Evolutionary conservation across 2,113 vertebrate species (phyloP).

Genomic region (Eulemur macaco): DNA sequence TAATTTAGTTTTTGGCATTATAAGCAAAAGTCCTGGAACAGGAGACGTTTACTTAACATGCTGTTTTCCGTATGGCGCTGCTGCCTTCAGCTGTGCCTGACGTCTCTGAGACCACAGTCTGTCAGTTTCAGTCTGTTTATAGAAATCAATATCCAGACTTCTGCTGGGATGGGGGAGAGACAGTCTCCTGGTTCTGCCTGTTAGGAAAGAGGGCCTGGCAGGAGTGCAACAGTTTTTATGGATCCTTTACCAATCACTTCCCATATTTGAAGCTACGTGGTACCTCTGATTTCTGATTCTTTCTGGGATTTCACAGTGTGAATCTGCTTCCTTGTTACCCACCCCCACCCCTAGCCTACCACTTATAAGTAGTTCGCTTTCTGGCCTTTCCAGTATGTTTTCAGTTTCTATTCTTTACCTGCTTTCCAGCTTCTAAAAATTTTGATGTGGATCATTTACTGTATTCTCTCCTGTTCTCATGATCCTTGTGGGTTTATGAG

Average conservation of each 20-base stretch:
- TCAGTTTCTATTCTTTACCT: not conserved
- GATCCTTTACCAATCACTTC: not conserved
- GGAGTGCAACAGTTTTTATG: not conserved
- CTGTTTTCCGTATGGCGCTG: not conserved
- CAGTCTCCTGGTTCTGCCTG: not conserved
- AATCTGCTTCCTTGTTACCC: not conserved
- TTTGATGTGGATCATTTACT: not conserved
- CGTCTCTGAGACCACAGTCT: not conserved
- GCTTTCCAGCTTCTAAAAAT: not conserved
- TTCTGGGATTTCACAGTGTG: not conserved
- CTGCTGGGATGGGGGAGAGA: not conserved
- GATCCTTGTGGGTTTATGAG: not conserved
- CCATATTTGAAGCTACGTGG: not conserved
- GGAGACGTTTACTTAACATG: not conserved
- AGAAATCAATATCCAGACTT: not conserved
- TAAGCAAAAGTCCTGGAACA: not conserved
- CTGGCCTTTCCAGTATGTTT: not conserved
- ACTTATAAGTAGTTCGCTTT: not conserved
- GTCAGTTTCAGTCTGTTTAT: not conserved
- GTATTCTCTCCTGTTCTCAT: not conserved
- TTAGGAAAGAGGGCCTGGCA: not conserved
- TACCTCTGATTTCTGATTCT: not conserved
- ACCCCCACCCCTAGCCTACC: not conserved
- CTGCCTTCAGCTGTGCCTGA: not conserved
- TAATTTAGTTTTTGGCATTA: not conserved